Evolutionary conservation across 2,797 vertebrate species (phyloP), one percentile per base, ranked within the genome.

Genomic region (Taeniopygia guttata): DNA sequence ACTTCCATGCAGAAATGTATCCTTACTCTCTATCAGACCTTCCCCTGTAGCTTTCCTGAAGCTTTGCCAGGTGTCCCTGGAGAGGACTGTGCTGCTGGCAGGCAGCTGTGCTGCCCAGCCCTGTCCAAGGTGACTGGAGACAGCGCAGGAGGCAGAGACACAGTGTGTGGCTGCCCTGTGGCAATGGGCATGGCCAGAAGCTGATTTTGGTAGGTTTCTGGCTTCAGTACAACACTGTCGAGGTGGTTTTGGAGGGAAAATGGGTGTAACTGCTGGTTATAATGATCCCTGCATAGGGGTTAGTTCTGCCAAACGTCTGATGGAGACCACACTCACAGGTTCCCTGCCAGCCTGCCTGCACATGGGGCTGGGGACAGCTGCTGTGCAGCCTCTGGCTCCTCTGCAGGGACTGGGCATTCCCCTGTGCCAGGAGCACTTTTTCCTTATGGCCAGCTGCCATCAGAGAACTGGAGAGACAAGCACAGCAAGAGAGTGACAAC

Each of bases 371-470:
- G 38, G 59, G 55, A 16, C 4, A n/a, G 56, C 51, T 79, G 59
- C 52, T 69, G 15, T 32, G 77, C 38, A 63, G 64, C 43, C 11
- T 45, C 77, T 3, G 8, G 23, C 20, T 63, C n/a, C 42, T 48
- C 54, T 63, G 48, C 1, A 1, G 49, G 10, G 3, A 78, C 3
- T 0, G 4, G 58, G 42, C 54, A 81, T 38, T 34, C 36, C 40
- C 14, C 14, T 52, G 32, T 0, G 4, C 62, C 75, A 52, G 75
- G 13, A 68, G 29, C 8, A 14, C 49, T 55, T 52, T n/a, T 43
- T 10, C 18, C 43, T 22, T 0, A n/a, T n/a, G n/a, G 2, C 58
- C 36, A 9, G 18, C 51, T 89, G 78, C 26, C 0, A 0, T 64
- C 56, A 29, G n/a, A 58, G 9, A 68, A 36, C 32, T 38, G 55